phyloP scores from a whole-genome alignment of 2,113 vertebrate species.

The Chaetodon auriga region DNA sequence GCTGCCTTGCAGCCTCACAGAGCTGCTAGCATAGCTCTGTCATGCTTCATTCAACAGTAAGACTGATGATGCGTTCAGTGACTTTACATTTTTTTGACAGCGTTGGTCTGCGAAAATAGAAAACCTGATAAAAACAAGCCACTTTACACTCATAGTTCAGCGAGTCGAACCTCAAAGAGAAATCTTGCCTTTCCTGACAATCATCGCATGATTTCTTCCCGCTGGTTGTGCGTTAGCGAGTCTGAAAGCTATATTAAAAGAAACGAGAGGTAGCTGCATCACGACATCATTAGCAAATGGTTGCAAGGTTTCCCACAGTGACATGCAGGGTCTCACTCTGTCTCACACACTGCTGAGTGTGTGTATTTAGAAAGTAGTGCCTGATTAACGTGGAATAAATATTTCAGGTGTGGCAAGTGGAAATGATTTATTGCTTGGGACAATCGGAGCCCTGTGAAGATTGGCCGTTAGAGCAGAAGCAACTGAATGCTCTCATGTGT shows the following conservation, averaged over 20 bases:
- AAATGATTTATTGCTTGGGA: conserved; percentile 72
- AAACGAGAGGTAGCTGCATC: conserved; percentile 32
- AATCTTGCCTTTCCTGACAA: conserved; percentile 1
- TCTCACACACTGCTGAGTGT: conserved; percentile 22
- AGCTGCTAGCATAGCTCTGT: neutral
- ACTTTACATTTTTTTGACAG: neutral
- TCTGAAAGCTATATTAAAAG: conserved; percentile 39
- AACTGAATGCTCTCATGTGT: conserved; percentile 20
- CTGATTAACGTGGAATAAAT: conserved; percentile 75
- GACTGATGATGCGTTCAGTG: neutral
- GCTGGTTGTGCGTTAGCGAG: conserved; percentile 20
- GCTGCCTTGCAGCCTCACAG: no score
- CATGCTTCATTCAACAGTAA: neutral
- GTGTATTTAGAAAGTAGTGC: conserved; percentile 36
- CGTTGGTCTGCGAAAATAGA: neutral
- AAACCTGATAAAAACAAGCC: neutral
- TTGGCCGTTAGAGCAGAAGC: conserved; percentile 52
- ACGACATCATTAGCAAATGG: conserved; percentile 42
- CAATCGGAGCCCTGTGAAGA: conserved; percentile 53
- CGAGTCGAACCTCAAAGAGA: neutral
- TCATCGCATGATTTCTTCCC: conserved; percentile 1
- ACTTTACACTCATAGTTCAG: neutral
- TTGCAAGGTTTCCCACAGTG: conserved; percentile 28
- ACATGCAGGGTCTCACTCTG: conserved; percentile 15
- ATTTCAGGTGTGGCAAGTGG: conserved; percentile 69